These are phyloP conservation scores for Plectus sambesii DNA, from an alignment of 1,140 invertebrate species.

Conservation along the genomic window DNA sequence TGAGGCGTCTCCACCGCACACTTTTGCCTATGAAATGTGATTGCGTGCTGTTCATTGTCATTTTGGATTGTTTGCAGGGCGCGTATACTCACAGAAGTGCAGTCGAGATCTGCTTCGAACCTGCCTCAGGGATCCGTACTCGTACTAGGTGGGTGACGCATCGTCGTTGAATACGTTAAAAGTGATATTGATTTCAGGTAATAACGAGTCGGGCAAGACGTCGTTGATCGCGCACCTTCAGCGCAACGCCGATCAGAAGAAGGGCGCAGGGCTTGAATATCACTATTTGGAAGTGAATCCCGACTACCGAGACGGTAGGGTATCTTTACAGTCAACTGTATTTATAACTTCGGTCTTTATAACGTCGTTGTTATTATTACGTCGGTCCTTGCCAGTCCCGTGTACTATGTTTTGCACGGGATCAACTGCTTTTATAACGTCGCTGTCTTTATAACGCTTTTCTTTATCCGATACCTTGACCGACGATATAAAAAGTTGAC, in stretches of 20 bases:
- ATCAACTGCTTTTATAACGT: background rate
- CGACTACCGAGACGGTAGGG: conserved; percentile 96
- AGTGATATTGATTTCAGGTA: conserved; percentile 54
- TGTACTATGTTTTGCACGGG: too few species aligned
- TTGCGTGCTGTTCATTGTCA: background rate
- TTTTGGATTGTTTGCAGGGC: conserved; percentile 46
- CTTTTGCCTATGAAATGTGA: too few species aligned
- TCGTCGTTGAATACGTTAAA: background rate
- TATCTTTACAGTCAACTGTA: too few species aligned
- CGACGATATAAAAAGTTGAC: background rate
- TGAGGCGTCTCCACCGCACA: too few species aligned
- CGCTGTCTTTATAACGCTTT: too few species aligned
- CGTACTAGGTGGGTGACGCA: conserved; percentile 49
- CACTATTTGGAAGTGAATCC: conserved; percentile 95
- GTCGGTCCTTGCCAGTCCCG: too few species aligned
- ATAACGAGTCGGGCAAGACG: conserved; percentile 92
- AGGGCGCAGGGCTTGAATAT: conserved; percentile 93
- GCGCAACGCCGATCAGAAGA: conserved; percentile 83
- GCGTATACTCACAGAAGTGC: conserved; percentile 51
- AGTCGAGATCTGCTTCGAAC: conserved; percentile 50
- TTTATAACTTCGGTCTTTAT: too few species aligned
- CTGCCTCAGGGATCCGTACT: conserved; percentile 51
- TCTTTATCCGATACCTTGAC: background rate
- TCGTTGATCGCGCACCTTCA: conserved; percentile 72
- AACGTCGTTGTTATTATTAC: conserved; percentile 25